phyloP scores from a whole-genome alignment of 2,113 vertebrate species.

The Cercocebus atys region DNA sequence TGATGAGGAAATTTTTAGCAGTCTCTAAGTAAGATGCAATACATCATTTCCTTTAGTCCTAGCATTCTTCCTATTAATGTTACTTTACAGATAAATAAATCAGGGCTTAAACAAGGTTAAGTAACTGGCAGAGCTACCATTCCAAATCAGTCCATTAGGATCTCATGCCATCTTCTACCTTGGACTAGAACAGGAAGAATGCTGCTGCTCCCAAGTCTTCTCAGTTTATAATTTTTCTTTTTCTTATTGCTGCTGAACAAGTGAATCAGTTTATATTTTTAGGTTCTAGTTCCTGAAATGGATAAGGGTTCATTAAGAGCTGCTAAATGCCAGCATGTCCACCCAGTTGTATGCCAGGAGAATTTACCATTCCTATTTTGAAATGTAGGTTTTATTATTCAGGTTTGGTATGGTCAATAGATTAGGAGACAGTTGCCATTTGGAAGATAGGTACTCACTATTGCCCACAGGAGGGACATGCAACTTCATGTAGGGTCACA shows the following conservation, averaged over 20 bases:
- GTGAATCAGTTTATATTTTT: not conserved
- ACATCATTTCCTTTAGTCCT: not conserved
- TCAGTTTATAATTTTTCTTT: no score
- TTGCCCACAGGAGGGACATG: no score
- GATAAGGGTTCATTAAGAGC: not conserved
- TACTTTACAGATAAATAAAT: conserved; percentile 37
- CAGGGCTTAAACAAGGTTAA: not conserved
- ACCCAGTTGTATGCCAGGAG: no score
- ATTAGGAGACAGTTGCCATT: no score
- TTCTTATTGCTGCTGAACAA: no score
- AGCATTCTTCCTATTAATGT: not conserved
- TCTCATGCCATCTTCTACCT: not conserved
- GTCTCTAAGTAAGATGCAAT: not conserved
- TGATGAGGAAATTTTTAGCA: not conserved
- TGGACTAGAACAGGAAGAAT: not conserved
- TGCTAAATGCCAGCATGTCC: not conserved
- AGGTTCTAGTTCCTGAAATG: not conserved
- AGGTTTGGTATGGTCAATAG: no score
- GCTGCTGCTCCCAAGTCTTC: not conserved
- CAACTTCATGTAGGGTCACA: no score
- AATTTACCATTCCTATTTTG: no score
- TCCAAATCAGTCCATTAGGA: not conserved
- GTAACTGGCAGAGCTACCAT: not conserved
- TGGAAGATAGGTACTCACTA: no score
- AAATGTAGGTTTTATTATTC: no score